phyloP scores from a whole-genome alignment of 2,888 invertebrate species.

The Plagodis pulveraria region DNA sequence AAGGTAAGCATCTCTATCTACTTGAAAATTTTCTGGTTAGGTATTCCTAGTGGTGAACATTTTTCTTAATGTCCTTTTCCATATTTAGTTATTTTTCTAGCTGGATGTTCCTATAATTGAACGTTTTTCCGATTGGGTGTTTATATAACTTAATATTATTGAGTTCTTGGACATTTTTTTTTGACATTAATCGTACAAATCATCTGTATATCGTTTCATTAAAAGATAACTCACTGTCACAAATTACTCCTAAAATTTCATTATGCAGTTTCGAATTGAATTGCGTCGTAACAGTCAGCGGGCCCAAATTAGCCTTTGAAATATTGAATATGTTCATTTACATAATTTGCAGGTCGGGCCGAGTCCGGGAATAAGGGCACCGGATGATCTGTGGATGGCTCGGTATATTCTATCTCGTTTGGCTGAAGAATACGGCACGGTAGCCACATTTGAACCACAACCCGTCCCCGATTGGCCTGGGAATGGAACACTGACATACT shows the following conservation, averaged over 20 bases:
- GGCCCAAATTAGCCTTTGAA: conserved; percentile 4
- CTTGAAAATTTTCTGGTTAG: no score
- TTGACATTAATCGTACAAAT: no score
- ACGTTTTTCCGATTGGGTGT: no score
- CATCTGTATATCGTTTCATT: no score
- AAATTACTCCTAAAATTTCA: neutral
- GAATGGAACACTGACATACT: conserved; percentile 94
- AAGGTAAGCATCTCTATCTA: no score
- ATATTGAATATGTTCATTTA: conserved; percentile 39
- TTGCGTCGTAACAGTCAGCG: conserved; percentile 46
- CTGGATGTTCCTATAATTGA: no score
- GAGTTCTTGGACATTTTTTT: no score
- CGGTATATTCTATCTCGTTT: conserved; percentile 93
- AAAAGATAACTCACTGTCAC: no score
- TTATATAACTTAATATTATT: no score
- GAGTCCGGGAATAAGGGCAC: conserved; percentile 91
- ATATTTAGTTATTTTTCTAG: no score
- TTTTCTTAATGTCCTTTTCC: no score
- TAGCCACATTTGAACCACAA: conserved; percentile 88
- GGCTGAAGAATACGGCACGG: conserved; percentile 94
- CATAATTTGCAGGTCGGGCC: conserved; percentile 90
- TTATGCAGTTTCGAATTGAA: conserved; percentile 3
- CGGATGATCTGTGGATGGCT: conserved; percentile 95
- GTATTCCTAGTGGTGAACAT: no score
- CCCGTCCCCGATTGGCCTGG: conserved; percentile 95